phyloP scores from a whole-genome alignment of 2,113 vertebrate genomes.

The Struthio camelus region DNA sequence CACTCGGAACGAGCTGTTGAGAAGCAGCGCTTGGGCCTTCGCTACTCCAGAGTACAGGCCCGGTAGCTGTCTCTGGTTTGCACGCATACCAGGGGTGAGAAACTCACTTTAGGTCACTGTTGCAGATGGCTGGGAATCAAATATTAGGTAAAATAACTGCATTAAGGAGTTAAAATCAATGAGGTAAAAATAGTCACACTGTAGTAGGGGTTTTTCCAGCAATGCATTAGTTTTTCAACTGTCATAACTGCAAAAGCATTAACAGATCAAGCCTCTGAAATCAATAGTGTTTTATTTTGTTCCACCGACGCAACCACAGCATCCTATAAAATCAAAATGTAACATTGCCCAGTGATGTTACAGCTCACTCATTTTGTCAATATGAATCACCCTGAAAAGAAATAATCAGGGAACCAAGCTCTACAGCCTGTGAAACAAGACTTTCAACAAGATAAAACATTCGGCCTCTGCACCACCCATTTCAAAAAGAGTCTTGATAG shows the following conservation, averaged over 20 bases:
- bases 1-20: not conserved
- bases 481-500: not conserved
- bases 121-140: not conserved
- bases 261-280: conserved; percentile 21
- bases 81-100: not conserved
- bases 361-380: conserved; percentile 2
- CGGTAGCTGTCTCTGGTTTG: not conserved
- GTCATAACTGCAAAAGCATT: conserved; percentile 15
- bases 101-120: not conserved
- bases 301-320: not conserved
- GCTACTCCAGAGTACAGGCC: accelerated
- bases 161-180: not conserved
- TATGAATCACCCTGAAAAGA: not conserved
- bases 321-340: conserved; percentile 22
- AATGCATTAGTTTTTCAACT: not conserved
- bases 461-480: not conserved
- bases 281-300: conserved; percentile 59
- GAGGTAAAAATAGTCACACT: not conserved
- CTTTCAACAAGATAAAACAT: not conserved
- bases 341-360: not conserved
- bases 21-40: not conserved
- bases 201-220: not conserved
- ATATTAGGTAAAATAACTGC: not conserved
- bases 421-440: not conserved
- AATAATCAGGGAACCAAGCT: not conserved